Conservation (phyloP, 2,797 vertebrate genomes). For the Esox lucius region DNA sequence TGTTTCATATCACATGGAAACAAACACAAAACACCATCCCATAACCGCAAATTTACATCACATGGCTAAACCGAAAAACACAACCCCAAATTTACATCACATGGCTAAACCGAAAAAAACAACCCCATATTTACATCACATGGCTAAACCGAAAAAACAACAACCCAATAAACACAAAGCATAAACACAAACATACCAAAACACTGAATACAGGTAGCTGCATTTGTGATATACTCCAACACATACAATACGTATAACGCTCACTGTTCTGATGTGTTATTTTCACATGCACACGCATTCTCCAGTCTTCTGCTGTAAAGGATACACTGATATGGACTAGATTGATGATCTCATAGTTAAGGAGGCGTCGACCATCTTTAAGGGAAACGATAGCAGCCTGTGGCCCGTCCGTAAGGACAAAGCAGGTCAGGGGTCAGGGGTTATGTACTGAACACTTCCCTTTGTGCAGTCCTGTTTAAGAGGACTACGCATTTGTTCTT, state of each 20-base stretch:
- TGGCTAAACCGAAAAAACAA: too few species aligned
- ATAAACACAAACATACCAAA: too few species aligned
- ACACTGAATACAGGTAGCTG: background rate
- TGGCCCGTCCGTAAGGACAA: background rate
- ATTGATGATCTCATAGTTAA: background rate
- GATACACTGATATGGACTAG: too few species aligned
- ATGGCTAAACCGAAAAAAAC: too few species aligned
- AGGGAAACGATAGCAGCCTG: background rate
- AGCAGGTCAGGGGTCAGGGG: background rate
- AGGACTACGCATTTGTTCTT: background rate
- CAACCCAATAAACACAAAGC: too few species aligned
- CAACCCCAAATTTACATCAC: too few species aligned
- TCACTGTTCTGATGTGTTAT: background rate
- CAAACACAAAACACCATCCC: too few species aligned
- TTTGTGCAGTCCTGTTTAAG: background rate
- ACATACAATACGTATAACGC: background rate
- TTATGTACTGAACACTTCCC: background rate
- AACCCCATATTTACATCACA: too few species aligned
- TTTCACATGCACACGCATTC: background rate
- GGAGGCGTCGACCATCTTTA: too few species aligned
- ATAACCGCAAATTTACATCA: too few species aligned
- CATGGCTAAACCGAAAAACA: too few species aligned
- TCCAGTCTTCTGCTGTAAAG: background rate
- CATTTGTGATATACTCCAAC: background rate
- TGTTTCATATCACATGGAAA: too few species aligned